A percentile compares a stretch with the other conserved stretches of the same genome.
Conservation (phyloP, 2,888 invertebrate species). For the Ferdinandea cuprea region DNA sequence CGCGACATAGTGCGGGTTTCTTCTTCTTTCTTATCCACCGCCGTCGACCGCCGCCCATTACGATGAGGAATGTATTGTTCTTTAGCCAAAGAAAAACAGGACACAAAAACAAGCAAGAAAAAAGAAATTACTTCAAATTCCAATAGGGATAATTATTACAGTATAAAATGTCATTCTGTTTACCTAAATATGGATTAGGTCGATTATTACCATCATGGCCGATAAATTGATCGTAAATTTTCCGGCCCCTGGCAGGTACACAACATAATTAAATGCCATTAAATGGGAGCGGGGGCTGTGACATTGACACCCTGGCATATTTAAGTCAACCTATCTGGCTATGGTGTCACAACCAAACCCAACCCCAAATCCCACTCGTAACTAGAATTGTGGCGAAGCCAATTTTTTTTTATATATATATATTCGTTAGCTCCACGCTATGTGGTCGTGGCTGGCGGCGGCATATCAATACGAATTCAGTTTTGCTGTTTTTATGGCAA, state of each 20-base stretch:
- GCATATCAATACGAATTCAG: conserved; percentile 44
- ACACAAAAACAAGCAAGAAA: too few relatives aligned
- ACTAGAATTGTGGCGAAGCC: conserved; percentile 9
- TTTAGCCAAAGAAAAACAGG: neutral
- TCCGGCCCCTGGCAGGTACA: conserved; percentile 42
- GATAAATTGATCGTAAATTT: conserved; percentile 67
- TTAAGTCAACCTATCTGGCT: neutral
- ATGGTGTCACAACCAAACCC: neutral
- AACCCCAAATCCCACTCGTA: too few relatives aligned
- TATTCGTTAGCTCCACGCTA: too few relatives aligned
- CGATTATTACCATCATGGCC: conserved; percentile 42
- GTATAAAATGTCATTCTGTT: conserved; percentile 49
- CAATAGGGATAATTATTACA: conserved; percentile 62
- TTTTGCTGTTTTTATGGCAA: conserved; percentile 43
- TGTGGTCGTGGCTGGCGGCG: neutral
- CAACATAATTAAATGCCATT: conserved; percentile 49
- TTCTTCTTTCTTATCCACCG: conserved; percentile 15
- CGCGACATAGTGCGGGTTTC: neutral
- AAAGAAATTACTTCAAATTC: conserved; percentile 1
- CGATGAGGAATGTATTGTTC: conserved; percentile 23
- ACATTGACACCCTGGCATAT: conserved; percentile 13
- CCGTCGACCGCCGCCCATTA: conserved; percentile 6
- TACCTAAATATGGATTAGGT: conserved; percentile 66
- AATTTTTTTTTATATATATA: conserved; percentile 53
- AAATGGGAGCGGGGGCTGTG: neutral